Base-by-base conservation (phyloP, 2,113 vertebrate genomes). In the Anser brachyrhynchus region DNA sequence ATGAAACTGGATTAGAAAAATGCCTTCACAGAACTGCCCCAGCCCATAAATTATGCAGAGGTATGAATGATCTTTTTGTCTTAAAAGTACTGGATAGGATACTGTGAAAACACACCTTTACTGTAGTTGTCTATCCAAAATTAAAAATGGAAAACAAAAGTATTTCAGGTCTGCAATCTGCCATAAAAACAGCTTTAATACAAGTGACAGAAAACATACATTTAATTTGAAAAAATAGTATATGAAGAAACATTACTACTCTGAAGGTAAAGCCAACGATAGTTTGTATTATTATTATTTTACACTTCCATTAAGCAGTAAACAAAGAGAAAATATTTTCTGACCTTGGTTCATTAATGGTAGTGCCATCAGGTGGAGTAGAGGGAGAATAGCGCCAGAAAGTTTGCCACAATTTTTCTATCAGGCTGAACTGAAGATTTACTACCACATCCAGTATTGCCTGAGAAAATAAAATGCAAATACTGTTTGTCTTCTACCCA, bases 361-460 rank as follows among this genome's bases (percentile, higher is more conserved):
- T 97, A 97, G 98, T 98, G 95, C 97, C 98, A 78, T 98, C 98
- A 76, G 97, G 46, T 97, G 98, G 97, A 97, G 98, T 95, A 64
- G 98, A 97, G 41, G 98, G 98, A 97, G 98, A 98, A 97, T 98
- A 98, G 90, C 98, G 98, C 98, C 98, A 98, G 97, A 98, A 98
- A 89, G 98, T 98, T 98, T 98, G 98, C 98, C 98, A 98, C 80
- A 98, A 89, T 96, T 98, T 98, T 97, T 98, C 98, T 97, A 98
- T 98, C 95, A 98, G 97, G 95, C 98, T 98, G 96, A 98, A 98
- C 2, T 98, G 98, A 97, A 98, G 98, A 97, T 98, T 98, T 86
- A 98, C 98, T 96, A 98, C 98, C 91, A 98, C 98, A 86, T 98
- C 98, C 97, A 98, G 92, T 97, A 98, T 98, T 95, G 98, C 98